These are phyloP conservation scores for Pteria penguin DNA, from an alignment of 2,888 invertebrate genomes.

Conservation along the genomic window DNA sequence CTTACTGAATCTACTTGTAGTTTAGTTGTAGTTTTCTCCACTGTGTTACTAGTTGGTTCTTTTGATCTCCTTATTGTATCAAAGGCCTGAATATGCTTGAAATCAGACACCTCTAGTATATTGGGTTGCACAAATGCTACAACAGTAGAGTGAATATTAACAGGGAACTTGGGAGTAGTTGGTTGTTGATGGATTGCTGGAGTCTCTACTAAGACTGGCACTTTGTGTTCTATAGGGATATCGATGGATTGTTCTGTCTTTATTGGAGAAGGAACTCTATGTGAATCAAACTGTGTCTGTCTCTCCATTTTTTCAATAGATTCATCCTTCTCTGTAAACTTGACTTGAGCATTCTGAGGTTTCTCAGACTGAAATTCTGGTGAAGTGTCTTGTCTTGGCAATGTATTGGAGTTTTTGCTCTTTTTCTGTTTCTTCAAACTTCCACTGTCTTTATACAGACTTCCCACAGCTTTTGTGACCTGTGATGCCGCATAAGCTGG, in stretches of 20 bases:
- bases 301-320: constrained; percentile 5
- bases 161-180: not conserved
- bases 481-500: constrained; percentile 61
- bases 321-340: not conserved
- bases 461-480: constrained; percentile 44
- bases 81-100: constrained; percentile 38
- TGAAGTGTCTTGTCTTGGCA: not conserved
- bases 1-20: constrained; percentile 66
- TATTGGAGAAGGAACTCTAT: not conserved
- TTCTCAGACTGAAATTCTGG: not conserved
- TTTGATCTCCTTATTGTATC: not conserved
- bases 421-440: constrained; percentile 10
- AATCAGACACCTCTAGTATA: constrained; percentile 63
- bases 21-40: constrained; percentile 53
- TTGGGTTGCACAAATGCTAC: constrained; percentile 53
- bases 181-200: constrained; percentile 41
- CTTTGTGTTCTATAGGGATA: not conserved
- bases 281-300: not conserved
- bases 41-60: constrained; percentile 10
- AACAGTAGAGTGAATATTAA: constrained; percentile 49
- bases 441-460: constrained; percentile 43
- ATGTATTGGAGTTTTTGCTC: not conserved
- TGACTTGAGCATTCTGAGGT: not conserved
- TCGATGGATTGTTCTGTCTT: not conserved
- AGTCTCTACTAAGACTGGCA: constrained; percentile 24